Evolutionary conservation across 2,888 invertebrate species (phyloP).

Genomic region (Gibbula magus): DNA sequence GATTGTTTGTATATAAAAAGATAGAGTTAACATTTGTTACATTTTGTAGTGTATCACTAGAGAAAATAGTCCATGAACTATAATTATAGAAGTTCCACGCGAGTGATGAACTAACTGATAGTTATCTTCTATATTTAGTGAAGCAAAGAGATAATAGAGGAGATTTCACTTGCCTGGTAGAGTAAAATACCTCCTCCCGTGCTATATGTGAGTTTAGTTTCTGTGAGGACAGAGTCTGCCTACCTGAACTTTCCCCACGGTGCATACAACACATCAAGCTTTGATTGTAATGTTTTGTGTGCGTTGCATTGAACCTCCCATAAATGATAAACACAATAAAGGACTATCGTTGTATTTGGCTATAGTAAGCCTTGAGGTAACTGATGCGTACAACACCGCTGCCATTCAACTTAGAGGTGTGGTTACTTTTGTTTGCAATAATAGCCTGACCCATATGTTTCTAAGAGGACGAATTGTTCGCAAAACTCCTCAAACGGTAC

Average conservation of each 20-base stretch:
- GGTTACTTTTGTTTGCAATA: constrained; percentile 19
- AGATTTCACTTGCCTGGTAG: neutral
- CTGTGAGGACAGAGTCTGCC: neutral
- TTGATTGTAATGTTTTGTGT: neutral
- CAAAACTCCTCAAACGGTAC: neutral
- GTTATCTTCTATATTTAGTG: neutral
- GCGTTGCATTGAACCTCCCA: neutral
- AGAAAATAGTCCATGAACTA: too few species aligned
- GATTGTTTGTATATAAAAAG: too few species aligned
- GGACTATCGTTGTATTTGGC: neutral
- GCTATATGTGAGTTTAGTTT: neutral
- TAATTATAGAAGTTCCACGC: too few species aligned
- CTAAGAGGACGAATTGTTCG: neutral
- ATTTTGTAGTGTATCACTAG: too few species aligned
- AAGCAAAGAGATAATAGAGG: neutral
- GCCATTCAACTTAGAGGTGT: constrained; percentile 13
- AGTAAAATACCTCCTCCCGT: neutral
- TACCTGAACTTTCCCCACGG: neutral
- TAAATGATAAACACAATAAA: neutral
- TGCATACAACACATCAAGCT: neutral
- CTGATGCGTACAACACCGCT: constrained; percentile 7
- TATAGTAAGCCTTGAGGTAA: neutral
- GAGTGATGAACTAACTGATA: neutral
- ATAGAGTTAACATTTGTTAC: too few species aligned
- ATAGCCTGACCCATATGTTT: neutral